Evolutionary conservation across 1,140 invertebrate genomes (phyloP).

Genomic region (Listronotus bonariensis): DNA sequence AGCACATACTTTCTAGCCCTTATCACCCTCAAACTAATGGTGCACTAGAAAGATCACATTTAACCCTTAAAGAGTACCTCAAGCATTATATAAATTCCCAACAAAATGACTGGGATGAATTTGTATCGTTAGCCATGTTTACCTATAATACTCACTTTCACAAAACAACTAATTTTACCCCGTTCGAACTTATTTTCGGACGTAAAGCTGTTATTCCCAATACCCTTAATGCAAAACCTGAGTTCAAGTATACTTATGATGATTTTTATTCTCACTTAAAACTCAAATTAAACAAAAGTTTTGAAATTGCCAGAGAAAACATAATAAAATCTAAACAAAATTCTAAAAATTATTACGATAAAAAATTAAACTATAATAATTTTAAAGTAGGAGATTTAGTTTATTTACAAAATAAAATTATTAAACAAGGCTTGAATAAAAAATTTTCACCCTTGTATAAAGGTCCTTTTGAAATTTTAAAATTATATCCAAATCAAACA

Average conservation of each 20-base stretch:
- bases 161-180: slow-evolving; percentile 44
- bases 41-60: slow-evolving; percentile 46
- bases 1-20: not conserved
- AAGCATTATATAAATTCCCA: slow-evolving; percentile 40
- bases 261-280: slow-evolving; percentile 46
- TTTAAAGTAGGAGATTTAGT: slow-evolving; percentile 34
- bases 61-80: slow-evolving; percentile 45
- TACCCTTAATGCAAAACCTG: slow-evolving; percentile 35
- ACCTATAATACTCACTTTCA: slow-evolving; percentile 53
- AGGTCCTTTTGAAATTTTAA: slow-evolving; percentile 34
- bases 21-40: slow-evolving; percentile 47
- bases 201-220: slow-evolving; percentile 43
- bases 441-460: slow-evolving; percentile 32
- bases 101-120: slow-evolving; percentile 48
- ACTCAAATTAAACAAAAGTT: slow-evolving; percentile 47
- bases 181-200: slow-evolving; percentile 56
- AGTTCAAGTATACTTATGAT: slow-evolving; percentile 46
- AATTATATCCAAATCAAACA: slow-evolving; percentile 31
- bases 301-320: slow-evolving; percentile 48
- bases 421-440: slow-evolving; percentile 22
- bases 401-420: not conserved
- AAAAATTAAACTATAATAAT: slow-evolving; percentile 28
- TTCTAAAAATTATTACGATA: slow-evolving; percentile 48
- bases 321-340: slow-evolving; percentile 41
- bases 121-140: slow-evolving; percentile 30